Percentiles rank a stretch among this genome's conserved stretches.
Evolutionary conservation across 2,888 invertebrate species (phyloP).

Genomic region (Sycophila texana): DNA sequence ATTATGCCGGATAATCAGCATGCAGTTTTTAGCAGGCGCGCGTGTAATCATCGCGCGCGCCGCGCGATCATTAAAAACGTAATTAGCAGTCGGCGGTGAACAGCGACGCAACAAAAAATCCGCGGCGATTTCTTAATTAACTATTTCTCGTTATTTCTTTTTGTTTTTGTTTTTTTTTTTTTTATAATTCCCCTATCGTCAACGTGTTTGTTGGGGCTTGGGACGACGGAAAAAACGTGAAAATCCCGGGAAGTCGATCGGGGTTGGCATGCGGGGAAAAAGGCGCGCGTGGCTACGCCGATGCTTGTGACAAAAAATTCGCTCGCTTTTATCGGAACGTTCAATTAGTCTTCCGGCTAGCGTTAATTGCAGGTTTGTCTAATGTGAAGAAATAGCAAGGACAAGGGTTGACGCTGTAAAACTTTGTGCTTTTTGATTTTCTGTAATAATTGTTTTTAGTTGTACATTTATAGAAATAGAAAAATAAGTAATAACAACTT

Average conservation of each 20-base stretch:
- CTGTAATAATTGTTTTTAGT: no score
- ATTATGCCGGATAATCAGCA: conserved; percentile 19
- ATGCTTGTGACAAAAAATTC: neutral
- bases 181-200: neutral
- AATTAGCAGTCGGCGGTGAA: neutral
- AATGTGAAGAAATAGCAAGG: neutral
- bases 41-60: conserved; percentile 19
- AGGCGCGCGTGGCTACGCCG: neutral
- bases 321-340: conserved; percentile 3
- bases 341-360: neutral
- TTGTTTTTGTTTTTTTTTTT: no score
- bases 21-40: conserved; percentile 15
- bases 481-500: neutral
- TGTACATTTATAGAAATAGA: neutral
- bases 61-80: conserved; percentile 20
- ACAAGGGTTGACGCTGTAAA: neutral
- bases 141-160: neutral
- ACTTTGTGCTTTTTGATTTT: neutral
- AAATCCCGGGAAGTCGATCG: conserved; percentile 6
- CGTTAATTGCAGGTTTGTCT: neutral
- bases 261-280: neutral
- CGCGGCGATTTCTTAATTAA: conserved; percentile 46
- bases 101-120: conserved; percentile 1
- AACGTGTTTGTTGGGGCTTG: neutral
- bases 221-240: neutral